Conservation (phyloP, 2,797 vertebrate species). For the Mastacembelus armatus region DNA sequence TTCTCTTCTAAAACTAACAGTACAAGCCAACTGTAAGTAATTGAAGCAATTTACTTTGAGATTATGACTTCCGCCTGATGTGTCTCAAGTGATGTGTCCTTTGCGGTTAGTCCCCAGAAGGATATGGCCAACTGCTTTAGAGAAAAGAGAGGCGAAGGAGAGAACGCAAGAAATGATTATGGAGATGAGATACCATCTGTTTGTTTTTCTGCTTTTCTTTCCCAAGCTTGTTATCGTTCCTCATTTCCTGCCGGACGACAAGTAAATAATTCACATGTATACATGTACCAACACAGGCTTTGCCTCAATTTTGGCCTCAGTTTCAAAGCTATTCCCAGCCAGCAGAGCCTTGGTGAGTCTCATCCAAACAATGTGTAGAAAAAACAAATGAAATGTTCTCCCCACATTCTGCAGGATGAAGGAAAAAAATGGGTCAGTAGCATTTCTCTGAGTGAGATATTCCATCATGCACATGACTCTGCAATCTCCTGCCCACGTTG, state of each 20-base stretch:
- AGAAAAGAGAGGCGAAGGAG: slow-evolving; percentile 40
- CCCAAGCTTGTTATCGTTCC: slow-evolving; percentile 83
- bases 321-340: slow-evolving; percentile 70
- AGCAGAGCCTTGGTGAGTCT: slow-evolving; percentile 45
- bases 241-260: slow-evolving; percentile 82
- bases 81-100: slow-evolving; percentile 11
- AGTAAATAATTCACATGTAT: slow-evolving; percentile 81
- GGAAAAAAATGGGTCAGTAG: slow-evolving; percentile 38
- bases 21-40: background rate
- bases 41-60: slow-evolving; percentile 22
- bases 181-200: slow-evolving; percentile 71
- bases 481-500: slow-evolving; percentile 62
- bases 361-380: slow-evolving; percentile 56
- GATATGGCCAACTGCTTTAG: slow-evolving; percentile 15
- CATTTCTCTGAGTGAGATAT: slow-evolving; percentile 65
- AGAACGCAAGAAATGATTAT: slow-evolving; percentile 46
- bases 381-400: slow-evolving; percentile 69
- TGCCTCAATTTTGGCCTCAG: slow-evolving; percentile 54
- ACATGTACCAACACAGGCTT: slow-evolving; percentile 69
- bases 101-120: background rate
- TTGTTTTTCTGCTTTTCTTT: slow-evolving; percentile 82
- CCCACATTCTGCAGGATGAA: slow-evolving; percentile 35
- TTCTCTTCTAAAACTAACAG: too few relatives aligned
- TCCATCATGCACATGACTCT: slow-evolving; percentile 67
- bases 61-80: background rate